A percentile compares a stretch with the other conserved stretches of the same genome.
Conservation (phyloP, 2,888 invertebrate genomes). For the Aphrophora alni region DNA sequence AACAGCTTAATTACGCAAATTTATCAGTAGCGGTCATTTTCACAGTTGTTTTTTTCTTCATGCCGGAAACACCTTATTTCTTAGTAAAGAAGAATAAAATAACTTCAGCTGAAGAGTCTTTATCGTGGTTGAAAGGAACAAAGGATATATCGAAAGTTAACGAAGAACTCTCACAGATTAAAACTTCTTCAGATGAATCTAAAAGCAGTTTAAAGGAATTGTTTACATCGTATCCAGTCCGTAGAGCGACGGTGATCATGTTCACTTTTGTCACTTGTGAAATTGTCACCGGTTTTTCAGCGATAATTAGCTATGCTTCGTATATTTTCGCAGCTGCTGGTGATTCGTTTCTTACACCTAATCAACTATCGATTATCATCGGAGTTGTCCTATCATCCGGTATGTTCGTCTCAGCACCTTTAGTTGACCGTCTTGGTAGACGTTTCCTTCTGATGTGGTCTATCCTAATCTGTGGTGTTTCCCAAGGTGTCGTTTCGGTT, state of each 20-base stretch:
- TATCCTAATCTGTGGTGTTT: not conserved
- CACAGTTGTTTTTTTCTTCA: constrained; percentile 61
- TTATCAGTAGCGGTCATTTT: constrained; percentile 59
- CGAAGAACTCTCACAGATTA: not conserved
- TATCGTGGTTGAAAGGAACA: not conserved
- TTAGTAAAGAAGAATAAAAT: not conserved
- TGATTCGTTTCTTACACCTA: constrained; percentile 53
- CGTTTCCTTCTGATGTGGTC: constrained; percentile 38
- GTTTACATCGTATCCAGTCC: not conserved
- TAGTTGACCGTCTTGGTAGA: constrained; percentile 43
- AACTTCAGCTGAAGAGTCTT: not conserved
- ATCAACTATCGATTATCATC: constrained; percentile 57
- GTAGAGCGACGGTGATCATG: not conserved
- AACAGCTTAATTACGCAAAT: not conserved
- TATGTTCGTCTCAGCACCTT: constrained; percentile 62
- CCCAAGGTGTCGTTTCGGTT: not conserved
- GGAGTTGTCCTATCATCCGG: constrained; percentile 57
- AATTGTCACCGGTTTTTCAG: constrained; percentile 68
- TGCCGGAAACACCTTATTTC: constrained; percentile 67
- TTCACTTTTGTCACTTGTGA: not conserved
- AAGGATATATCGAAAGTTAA: not conserved
- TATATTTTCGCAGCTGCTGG: constrained; percentile 63
- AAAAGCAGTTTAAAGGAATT: not conserved
- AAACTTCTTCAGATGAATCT: not conserved
- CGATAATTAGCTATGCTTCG: constrained; percentile 67